These are phyloP conservation scores for Eremophila alpestris DNA, from an alignment of 2,797 vertebrate species.

Conservation along the genomic window DNA sequence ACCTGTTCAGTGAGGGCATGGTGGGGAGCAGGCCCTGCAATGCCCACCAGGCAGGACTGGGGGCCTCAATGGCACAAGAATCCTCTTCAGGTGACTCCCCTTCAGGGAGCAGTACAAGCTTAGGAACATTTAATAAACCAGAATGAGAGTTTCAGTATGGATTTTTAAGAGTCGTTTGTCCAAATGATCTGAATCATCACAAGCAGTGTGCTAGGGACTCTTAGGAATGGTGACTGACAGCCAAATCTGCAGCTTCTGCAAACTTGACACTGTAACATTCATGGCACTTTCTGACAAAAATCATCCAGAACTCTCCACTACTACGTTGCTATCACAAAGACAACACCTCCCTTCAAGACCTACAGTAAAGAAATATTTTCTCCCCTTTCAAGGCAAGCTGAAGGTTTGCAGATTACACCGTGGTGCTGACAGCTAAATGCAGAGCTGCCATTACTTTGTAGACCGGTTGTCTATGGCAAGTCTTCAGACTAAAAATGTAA, in stretches of 20 bases:
- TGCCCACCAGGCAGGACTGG: too few relatives aligned
- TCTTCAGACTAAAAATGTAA: background rate
- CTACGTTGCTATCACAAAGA: background rate
- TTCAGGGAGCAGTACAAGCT: background rate
- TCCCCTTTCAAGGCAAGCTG: background rate
- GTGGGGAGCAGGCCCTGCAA: background rate
- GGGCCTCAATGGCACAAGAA: background rate
- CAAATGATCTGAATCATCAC: background rate
- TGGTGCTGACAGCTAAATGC: background rate
- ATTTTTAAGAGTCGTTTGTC: background rate
- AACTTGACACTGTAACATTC: background rate
- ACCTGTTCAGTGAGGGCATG: accelerated
- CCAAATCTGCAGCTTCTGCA: background rate
- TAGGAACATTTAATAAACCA: background rate
- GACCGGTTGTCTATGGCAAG: background rate
- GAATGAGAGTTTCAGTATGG: background rate
- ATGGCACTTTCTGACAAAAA: background rate
- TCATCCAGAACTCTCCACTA: background rate
- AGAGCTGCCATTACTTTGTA: background rate
- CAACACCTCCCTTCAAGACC: background rate
- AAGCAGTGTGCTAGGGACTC: background rate
- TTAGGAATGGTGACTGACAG: background rate
- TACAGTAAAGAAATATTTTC: background rate
- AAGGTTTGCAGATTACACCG: background rate
- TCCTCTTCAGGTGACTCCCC: background rate